Conservation (phyloP, 2,888 invertebrate species). For the Torymus aiolomorphi region DNA sequence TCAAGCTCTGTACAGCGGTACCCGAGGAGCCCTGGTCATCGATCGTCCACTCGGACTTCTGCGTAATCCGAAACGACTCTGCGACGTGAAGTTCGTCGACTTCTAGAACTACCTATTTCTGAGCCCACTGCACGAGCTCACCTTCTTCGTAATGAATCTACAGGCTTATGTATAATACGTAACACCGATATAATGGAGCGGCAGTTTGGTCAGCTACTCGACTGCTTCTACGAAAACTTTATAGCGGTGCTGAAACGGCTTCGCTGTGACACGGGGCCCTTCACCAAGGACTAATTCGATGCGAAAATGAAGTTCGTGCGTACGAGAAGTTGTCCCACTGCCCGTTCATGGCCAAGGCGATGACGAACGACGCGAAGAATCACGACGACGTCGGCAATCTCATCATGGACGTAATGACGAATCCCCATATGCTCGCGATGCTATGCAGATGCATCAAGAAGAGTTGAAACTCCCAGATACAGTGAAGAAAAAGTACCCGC, state of each 20-base stretch:
- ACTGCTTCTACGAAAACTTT: conserved; percentile 77
- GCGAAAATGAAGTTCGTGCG: conserved; percentile 60
- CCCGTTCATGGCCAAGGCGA: conserved; percentile 61
- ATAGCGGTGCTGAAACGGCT: conserved; percentile 74
- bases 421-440: not conserved
- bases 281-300: conserved; percentile 62
- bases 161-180: no score
- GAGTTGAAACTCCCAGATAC: no score
- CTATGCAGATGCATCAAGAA: conserved; percentile 15
- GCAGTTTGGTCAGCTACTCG: conserved; percentile 76
- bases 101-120: conserved; percentile 78
- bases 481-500: no score
- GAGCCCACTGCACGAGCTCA: conserved; percentile 77
- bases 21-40: conserved; percentile 76
- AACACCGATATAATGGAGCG: conserved; percentile 74
- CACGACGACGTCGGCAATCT: not conserved
- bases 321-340: conserved; percentile 64
- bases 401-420: not conserved
- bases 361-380: conserved; percentile 58
- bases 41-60: conserved; percentile 79
- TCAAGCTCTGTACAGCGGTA: conserved; percentile 41
- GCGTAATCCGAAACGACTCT: conserved; percentile 70
- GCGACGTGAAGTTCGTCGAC: conserved; percentile 79
- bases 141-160: conserved; percentile 79
- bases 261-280: conserved; percentile 69